Percentiles rank a stretch among this genome's conserved stretches.
phyloP scores from a whole-genome alignment of 2,888 invertebrate genomes.

The Epicampocera succincta region DNA sequence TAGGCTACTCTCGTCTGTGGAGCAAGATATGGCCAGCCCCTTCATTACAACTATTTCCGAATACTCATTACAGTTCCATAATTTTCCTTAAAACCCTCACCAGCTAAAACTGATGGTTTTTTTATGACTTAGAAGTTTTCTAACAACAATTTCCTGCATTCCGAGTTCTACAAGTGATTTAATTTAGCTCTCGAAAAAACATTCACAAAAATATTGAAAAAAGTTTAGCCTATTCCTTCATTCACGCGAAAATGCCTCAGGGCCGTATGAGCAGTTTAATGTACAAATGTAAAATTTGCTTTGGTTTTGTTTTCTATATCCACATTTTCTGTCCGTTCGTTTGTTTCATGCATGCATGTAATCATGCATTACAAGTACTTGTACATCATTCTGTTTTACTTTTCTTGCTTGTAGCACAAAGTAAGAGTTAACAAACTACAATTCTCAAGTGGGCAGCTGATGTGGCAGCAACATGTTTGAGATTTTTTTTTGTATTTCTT shows the following conservation, averaged over 20 bases:
- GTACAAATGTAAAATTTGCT: constrained; percentile 23
- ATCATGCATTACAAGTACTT: constrained; percentile 47
- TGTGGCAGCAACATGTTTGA: constrained; percentile 46
- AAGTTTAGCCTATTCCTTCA: background rate
- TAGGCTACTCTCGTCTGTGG: no score
- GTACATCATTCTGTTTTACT: constrained; percentile 45
- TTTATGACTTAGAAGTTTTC: no score
- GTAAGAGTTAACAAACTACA: constrained; percentile 66
- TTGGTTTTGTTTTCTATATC: background rate
- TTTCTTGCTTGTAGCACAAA: constrained; percentile 38
- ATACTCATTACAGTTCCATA: no score
- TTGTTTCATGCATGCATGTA: constrained; percentile 50
- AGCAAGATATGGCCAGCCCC: no score
- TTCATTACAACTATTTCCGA: no score
- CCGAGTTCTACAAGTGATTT: no score
- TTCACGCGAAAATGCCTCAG: constrained; percentile 38
- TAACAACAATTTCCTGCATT: no score
- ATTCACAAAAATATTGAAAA: background rate
- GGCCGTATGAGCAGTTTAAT: constrained; percentile 44
- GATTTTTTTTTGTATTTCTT: constrained; percentile 31
- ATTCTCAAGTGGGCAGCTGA: constrained; percentile 65
- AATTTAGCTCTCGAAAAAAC: no score
- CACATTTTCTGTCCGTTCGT: no score
- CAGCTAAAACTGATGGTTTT: no score
- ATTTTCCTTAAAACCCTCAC: no score